phyloP scores from a whole-genome alignment of 2,888 invertebrate genomes.

The Volucella bombylans region DNA sequence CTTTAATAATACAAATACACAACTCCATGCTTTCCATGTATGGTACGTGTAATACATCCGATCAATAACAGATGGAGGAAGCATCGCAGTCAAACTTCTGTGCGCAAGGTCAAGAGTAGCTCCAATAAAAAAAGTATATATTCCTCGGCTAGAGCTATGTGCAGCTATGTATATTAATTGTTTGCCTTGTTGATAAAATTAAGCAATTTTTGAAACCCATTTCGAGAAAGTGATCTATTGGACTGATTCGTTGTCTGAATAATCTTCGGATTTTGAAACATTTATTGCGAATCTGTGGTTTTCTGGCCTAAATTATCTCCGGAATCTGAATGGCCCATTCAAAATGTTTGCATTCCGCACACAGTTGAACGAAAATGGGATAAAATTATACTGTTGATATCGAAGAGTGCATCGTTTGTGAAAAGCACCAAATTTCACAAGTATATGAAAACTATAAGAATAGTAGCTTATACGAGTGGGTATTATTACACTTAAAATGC shows the following conservation, averaged over 20 bases:
- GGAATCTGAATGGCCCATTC: neutral
- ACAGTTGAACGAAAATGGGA: conserved; percentile 4
- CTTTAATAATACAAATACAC: neutral
- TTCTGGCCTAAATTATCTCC: neutral
- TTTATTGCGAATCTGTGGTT: conserved; percentile 19
- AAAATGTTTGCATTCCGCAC: neutral
- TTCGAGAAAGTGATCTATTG: neutral
- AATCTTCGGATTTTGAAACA: conserved; percentile 2
- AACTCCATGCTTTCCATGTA: conserved; percentile 17
- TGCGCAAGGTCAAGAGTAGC: neutral
- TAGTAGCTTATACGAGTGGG: conserved; percentile 5
- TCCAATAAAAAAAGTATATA: neutral
- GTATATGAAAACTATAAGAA: neutral
- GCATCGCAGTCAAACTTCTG: neutral
- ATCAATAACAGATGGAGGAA: conserved; percentile 2
- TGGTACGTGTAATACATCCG: conserved; percentile 19
- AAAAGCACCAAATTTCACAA: conserved; percentile 4
- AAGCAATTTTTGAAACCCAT: neutral
- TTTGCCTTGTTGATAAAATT: conserved; percentile 1
- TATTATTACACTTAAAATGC: no score
- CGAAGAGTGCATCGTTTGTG: neutral
- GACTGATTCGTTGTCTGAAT: conserved; percentile 12
- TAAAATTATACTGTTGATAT: neutral
- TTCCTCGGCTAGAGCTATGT: neutral
- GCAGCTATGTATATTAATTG: conserved; percentile 1